A percentile compares a stretch with the other conserved stretches of the same genome.
These are phyloP conservation scores for Lagodon rhomboides DNA, from an alignment of 2,797 vertebrate species.

Conservation along the genomic window DNA sequence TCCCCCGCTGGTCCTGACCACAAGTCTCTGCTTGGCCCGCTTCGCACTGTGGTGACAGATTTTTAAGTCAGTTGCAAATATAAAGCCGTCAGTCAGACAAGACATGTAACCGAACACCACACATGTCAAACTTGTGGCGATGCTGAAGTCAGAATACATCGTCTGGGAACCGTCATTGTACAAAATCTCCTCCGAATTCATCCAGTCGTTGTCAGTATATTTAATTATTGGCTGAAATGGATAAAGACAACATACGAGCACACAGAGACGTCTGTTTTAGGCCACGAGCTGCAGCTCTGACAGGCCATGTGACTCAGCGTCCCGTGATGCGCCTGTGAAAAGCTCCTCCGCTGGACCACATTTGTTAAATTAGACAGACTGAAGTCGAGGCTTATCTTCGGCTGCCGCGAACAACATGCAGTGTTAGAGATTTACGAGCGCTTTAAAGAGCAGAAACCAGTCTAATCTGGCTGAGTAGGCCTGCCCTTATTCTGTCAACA, in stretches of 20 bases:
- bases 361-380: constrained; percentile 30
- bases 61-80: too few species aligned
- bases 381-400: constrained; percentile 9
- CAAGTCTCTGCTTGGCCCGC: too few species aligned
- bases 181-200: not conserved
- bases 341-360: constrained; percentile 3
- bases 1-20: too few species aligned
- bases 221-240: not conserved
- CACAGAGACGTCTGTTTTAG: not conserved
- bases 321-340: constrained; percentile 36
- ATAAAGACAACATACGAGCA: not conserved
- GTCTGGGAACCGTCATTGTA: not conserved
- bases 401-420: constrained; percentile 27
- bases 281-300: not conserved
- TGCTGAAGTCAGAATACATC: not conserved
- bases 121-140: not conserved
- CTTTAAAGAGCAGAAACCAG: constrained; percentile 47
- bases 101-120: not conserved
- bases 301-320: constrained; percentile 6
- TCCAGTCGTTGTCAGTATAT: not conserved
- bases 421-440: constrained; percentile 26
- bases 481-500: constrained; percentile 72
- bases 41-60: too few species aligned
- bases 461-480: constrained; percentile 50
- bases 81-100: too few species aligned